These are phyloP conservation scores for Epinephelus fuscoguttatus DNA, from an alignment of 2,113 vertebrate genomes.

Conservation along the genomic window DNA sequence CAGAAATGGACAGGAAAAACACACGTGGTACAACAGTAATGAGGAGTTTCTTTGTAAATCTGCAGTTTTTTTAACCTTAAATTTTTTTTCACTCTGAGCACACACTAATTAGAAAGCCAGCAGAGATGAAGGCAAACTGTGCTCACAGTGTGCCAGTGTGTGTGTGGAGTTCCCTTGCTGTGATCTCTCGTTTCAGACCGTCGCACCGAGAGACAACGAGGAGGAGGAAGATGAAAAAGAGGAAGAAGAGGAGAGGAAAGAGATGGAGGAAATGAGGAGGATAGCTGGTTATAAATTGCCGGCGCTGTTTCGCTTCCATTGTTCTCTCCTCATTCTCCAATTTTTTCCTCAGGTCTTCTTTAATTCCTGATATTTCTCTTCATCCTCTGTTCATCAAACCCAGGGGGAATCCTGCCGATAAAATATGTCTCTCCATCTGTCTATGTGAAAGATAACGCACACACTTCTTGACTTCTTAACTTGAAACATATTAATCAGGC, in stretches of 20 bases:
- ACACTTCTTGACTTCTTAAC: too few relatives aligned
- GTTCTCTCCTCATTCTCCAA: not conserved
- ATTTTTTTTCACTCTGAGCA: not conserved
- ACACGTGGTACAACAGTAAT: not conserved
- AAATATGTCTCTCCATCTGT: too few relatives aligned
- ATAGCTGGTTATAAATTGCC: constrained; percentile 4
- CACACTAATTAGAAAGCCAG: constrained; percentile 42
- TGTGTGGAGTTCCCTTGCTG: constrained; percentile 42
- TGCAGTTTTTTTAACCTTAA: constrained; percentile 8
- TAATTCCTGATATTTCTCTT: too few relatives aligned
- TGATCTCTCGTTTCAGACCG: constrained; percentile 54
- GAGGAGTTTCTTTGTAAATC: constrained; percentile 32
- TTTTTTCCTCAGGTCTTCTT: not conserved
- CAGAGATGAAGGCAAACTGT: constrained; percentile 40
- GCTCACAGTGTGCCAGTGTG: not conserved
- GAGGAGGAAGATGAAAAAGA: not conserved
- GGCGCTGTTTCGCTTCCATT: constrained; percentile 8
- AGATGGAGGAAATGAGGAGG: not conserved
- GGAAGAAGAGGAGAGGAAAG: not conserved
- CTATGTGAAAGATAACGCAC: too few relatives aligned
- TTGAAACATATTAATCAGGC: too few relatives aligned
- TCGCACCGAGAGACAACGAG: not conserved
- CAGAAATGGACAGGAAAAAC: not conserved
- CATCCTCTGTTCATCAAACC: too few relatives aligned
- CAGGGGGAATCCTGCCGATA: too few relatives aligned